Percentiles rank a stretch among this genome's conserved stretches.
phyloP scores from a whole-genome alignment of 2,113 vertebrate genomes.

The Amblyornis subalaris region DNA sequence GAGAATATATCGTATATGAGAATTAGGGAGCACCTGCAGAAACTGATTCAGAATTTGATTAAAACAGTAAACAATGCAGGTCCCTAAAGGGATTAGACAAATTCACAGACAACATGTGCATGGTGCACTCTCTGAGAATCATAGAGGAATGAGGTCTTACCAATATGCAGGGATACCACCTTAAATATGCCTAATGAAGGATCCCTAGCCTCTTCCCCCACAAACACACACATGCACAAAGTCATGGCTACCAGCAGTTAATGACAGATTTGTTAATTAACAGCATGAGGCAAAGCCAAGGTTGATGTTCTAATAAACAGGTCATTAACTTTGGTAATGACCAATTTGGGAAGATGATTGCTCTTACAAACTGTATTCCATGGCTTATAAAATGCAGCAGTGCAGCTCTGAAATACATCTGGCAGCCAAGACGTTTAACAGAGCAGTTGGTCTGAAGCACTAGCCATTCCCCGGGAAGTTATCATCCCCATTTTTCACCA shows the following conservation, averaged over 20 bases:
- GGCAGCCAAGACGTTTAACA: constrained; percentile 26
- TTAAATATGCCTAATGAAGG: constrained; percentile 46
- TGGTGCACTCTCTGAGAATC: neutral
- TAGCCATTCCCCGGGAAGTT: neutral
- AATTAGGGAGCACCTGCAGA: neutral
- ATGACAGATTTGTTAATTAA: constrained; percentile 81
- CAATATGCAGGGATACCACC: constrained; percentile 22
- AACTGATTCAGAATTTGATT: neutral
- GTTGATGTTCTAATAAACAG: constrained; percentile 81
- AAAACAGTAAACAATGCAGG: neutral
- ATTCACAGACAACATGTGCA: neutral
- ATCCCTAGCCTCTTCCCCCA: neutral
- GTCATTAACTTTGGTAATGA: constrained; percentile 81
- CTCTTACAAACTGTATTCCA: constrained; percentile 72
- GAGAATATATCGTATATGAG: neutral
- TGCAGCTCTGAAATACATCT: constrained; percentile 55
- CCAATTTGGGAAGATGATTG: constrained; percentile 77
- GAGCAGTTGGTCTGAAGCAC: constrained; percentile 46
- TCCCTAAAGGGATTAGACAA: neutral
- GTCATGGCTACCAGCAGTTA: constrained; percentile 65
- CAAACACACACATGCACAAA: constrained; percentile 1
- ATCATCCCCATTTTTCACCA: constrained; percentile 35
- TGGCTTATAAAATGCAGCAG: constrained; percentile 62
- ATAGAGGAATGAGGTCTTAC: neutral
- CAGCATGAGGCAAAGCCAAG: constrained; percentile 76